These are phyloP conservation scores for Cyanistes caeruleus DNA, from an alignment of 2,113 vertebrate genomes.

Conservation along the genomic window DNA sequence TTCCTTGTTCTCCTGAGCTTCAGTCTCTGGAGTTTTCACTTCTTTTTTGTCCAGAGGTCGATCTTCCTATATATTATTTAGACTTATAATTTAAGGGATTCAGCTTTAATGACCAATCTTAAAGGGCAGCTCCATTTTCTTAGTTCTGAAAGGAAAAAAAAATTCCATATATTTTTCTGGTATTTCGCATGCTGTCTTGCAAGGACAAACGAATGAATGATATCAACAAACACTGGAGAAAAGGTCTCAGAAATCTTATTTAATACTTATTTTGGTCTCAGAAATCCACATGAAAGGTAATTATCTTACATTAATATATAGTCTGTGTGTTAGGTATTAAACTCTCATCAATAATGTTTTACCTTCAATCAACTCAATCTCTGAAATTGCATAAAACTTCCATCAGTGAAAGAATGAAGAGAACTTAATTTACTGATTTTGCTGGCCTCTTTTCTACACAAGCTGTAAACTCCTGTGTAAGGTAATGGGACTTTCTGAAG, in stretches of 20 bases:
- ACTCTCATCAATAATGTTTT: background rate
- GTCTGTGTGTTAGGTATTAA: background rate
- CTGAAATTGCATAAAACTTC: background rate
- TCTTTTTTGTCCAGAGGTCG: slow-evolving; percentile 13
- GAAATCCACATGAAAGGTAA: background rate
- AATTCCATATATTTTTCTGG: background rate
- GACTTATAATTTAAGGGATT: slow-evolving; percentile 27
- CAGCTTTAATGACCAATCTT: background rate
- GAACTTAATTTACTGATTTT: background rate
- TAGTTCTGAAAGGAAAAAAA: background rate
- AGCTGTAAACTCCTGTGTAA: background rate
- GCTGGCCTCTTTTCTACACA: background rate
- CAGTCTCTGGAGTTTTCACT: background rate
- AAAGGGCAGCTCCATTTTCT: background rate
- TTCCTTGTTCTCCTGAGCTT: background rate
- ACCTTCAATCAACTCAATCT: background rate
- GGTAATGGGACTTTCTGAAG: background rate
- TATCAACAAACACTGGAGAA: background rate
- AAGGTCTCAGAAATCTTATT: too few relatives aligned
- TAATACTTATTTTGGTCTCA: background rate
- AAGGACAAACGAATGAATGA: background rate
- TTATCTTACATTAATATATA: background rate
- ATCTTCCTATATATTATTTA: slow-evolving; percentile 17
- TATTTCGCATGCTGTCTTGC: background rate
- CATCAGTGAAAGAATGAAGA: background rate